A percentile compares a stretch with the other conserved stretches of the same genome.
Conservation (phyloP, 2,797 vertebrate species). For the Poeciliopsis paucimaculata region DNA sequence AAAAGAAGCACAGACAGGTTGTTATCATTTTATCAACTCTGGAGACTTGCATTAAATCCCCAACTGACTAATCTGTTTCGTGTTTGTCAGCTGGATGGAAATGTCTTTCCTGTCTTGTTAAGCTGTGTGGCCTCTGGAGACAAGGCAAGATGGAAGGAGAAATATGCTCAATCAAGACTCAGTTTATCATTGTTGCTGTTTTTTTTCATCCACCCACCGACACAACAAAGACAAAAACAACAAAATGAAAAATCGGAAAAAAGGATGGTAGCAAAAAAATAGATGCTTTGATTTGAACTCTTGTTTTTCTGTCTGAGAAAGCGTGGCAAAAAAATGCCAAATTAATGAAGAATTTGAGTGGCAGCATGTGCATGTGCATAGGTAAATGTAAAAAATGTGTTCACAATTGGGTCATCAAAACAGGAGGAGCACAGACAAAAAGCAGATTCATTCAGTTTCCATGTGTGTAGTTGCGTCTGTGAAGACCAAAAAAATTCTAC, state of each 20-base stretch:
- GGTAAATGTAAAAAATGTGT: conserved; percentile 23
- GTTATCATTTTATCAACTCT: conserved; percentile 46
- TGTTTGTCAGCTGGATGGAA: conserved; percentile 56
- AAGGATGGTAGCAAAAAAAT: conserved; percentile 26
- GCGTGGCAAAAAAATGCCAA: conserved; percentile 12
- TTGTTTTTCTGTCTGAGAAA: conserved; percentile 32
- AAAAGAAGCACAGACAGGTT: conserved; percentile 20
- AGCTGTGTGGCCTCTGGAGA: conserved; percentile 50
- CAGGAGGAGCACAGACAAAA: conserved; percentile 29
- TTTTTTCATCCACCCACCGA: conserved; percentile 29
- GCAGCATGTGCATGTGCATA: not conserved
- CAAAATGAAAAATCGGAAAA: conserved; percentile 1
- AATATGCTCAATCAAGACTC: conserved; percentile 40
- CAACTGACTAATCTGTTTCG: conserved; percentile 46
- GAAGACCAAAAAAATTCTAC: conserved; percentile 33
- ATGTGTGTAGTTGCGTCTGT: conserved; percentile 27
- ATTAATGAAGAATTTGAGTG: conserved; percentile 37
- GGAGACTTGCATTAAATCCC: conserved; percentile 47
- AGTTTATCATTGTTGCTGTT: conserved; percentile 38
- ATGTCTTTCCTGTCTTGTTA: conserved; percentile 51
- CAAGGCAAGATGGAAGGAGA: conserved; percentile 20
- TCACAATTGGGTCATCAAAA: conserved; percentile 14
- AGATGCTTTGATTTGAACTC: conserved; percentile 48
- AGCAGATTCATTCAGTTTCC: conserved; percentile 34
- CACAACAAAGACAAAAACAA: conserved; percentile 10